Percentiles rank a stretch among this genome's conserved stretches.
These are phyloP conservation scores for Synanceia verrucosa DNA, from an alignment of 2,797 vertebrate species.

Conservation along the genomic window DNA sequence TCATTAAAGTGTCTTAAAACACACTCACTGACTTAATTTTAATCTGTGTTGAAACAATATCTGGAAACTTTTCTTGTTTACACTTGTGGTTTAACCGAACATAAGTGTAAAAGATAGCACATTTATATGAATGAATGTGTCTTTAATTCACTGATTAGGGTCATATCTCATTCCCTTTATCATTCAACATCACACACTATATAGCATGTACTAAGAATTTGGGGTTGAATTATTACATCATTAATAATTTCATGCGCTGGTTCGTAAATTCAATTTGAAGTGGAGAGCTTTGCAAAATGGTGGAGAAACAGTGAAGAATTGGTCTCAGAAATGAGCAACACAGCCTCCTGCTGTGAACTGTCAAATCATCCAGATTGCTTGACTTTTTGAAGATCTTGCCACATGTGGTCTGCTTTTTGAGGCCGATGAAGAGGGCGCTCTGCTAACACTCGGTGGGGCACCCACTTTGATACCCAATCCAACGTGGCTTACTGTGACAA, in stretches of 20 bases:
- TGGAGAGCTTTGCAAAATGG: slow-evolving; percentile 62
- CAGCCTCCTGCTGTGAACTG: slow-evolving; percentile 70
- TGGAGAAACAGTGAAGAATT: slow-evolving; percentile 56
- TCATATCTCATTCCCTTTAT: slow-evolving; percentile 69
- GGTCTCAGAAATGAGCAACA: slow-evolving; percentile 65
- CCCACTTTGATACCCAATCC: slow-evolving; percentile 79
- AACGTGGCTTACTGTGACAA: slow-evolving; percentile 80
- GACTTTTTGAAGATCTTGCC: slow-evolving; percentile 78
- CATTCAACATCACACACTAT: slow-evolving; percentile 55
- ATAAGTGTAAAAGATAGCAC: slow-evolving; percentile 6
- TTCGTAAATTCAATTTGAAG: slow-evolving; percentile 71
- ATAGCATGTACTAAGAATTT: slow-evolving; percentile 35
- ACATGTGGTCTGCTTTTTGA: slow-evolving; percentile 65
- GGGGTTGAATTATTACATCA: slow-evolving; percentile 68
- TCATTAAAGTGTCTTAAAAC: slow-evolving; percentile 22
- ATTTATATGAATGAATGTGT: slow-evolving; percentile 33
- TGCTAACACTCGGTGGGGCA: slow-evolving; percentile 74
- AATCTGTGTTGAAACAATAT: slow-evolving; percentile 21
- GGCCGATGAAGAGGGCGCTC: slow-evolving; percentile 69
- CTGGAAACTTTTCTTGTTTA: slow-evolving; percentile 25
- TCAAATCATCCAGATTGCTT: slow-evolving; percentile 77
- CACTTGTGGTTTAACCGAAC: not conserved
- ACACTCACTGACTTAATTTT: slow-evolving; percentile 16
- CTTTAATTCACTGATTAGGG: slow-evolving; percentile 42
- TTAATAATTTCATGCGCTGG: slow-evolving; percentile 73